These are phyloP conservation scores for Caenorhabditis doughertyi DNA, from an alignment of 2,888 invertebrate species.

Conservation along the genomic window DNA sequence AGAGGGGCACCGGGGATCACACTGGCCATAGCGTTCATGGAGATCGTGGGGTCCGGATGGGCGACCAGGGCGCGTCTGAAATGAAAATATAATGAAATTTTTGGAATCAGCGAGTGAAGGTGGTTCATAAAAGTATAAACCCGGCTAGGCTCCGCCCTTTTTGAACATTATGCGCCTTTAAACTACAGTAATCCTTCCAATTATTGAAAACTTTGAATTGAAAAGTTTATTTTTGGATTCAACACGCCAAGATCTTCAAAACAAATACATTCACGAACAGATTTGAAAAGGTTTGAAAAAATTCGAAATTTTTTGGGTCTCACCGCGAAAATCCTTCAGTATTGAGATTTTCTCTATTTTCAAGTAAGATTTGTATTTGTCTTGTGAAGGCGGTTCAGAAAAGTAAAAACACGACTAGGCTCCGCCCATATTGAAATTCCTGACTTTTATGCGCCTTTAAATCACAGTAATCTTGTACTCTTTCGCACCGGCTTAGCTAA, in stretches of 20 bases:
- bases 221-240: background rate
- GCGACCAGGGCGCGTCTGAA: slow-evolving; percentile 66
- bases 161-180: too few relatives aligned
- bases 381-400: background rate
- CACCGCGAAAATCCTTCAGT: background rate
- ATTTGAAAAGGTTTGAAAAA: slow-evolving; percentile 1
- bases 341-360: too few relatives aligned
- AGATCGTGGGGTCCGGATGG: slow-evolving; percentile 65
- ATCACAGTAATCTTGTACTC: background rate
- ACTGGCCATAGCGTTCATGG: slow-evolving; percentile 65
- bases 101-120: background rate
- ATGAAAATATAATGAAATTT: too few relatives aligned
- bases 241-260: background rate
- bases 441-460: too few relatives aligned
- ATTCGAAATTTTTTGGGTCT: background rate
- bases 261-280: background rate
- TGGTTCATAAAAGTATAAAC: background rate
- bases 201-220: background rate
- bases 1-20: slow-evolving; percentile 65
- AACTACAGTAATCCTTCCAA: too few relatives aligned
- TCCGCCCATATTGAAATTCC: background rate
- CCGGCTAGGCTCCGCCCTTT: background rate
- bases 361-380: background rate
- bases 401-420: background rate
- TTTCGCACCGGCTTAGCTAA: background rate